These are phyloP conservation scores for Gymnoscelis rufifasciata DNA, from an alignment of 2,888 invertebrate genomes.

Conservation along the genomic window DNA sequence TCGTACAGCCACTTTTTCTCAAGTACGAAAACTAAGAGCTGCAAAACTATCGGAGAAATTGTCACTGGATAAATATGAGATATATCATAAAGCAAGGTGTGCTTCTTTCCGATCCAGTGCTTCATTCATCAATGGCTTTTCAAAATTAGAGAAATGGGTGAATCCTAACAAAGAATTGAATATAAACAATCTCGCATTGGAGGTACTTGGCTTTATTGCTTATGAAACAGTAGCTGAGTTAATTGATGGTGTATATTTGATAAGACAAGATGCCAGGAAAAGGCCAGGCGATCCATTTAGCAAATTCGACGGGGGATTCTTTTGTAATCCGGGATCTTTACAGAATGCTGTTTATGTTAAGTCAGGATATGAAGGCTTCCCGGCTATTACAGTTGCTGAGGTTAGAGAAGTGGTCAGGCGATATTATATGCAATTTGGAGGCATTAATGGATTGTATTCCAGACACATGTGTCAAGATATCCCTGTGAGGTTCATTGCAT, in stretches of 20 bases:
- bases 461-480: slow-evolving; percentile 69
- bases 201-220: slow-evolving; percentile 90
- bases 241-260: slow-evolving; percentile 89
- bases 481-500: slow-evolving; percentile 56
- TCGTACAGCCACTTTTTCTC: slow-evolving; percentile 77
- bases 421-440: slow-evolving; percentile 81
- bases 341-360: slow-evolving; percentile 76
- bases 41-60: slow-evolving; percentile 75
- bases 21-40: slow-evolving; percentile 80
- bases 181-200: slow-evolving; percentile 82
- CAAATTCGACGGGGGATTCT: slow-evolving; percentile 81
- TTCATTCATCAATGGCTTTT: slow-evolving; percentile 72
- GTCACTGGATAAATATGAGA: slow-evolving; percentile 82
- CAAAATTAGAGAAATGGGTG: slow-evolving; percentile 81
- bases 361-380: slow-evolving; percentile 82
- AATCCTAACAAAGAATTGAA: slow-evolving; percentile 81
- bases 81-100: slow-evolving; percentile 88
- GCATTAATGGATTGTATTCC: slow-evolving; percentile 73
- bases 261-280: slow-evolving; percentile 86
- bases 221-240: slow-evolving; percentile 95
- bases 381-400: slow-evolving; percentile 87
- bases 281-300: slow-evolving; percentile 84
- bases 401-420: slow-evolving; percentile 90
- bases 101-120: slow-evolving; percentile 81
- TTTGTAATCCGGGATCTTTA: slow-evolving; percentile 81